A percentile compares a stretch with the other conserved stretches of the same genome.
These are phyloP conservation scores for Silurus asotus DNA, from an alignment of 2,113 vertebrate species.

Conservation along the genomic window DNA sequence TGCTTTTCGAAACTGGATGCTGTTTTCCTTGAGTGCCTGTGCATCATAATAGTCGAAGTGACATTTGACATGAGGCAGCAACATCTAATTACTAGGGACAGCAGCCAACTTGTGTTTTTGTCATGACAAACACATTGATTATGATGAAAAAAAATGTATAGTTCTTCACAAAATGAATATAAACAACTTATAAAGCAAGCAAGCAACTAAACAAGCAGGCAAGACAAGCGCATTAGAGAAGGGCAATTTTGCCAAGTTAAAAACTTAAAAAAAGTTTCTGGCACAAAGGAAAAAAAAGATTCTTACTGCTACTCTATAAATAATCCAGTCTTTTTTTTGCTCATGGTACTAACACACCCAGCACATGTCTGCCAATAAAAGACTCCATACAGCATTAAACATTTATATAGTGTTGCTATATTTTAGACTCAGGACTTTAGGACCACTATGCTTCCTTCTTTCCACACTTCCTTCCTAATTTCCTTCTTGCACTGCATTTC, in stretches of 20 bases:
- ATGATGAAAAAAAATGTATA: slow-evolving; percentile 9
- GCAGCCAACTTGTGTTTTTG: not conserved
- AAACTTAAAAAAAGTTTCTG: slow-evolving; percentile 10
- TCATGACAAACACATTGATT: not conserved
- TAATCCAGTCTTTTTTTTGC: slow-evolving; percentile 8
- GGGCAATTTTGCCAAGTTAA: slow-evolving; percentile 23
- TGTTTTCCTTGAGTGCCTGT: not conserved
- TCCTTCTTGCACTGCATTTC: not conserved
- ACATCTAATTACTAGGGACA: not conserved
- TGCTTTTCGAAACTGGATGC: not conserved
- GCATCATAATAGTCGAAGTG: not conserved
- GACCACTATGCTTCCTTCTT: not conserved
- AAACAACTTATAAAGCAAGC: too few species aligned
- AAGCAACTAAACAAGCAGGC: not conserved
- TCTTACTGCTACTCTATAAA: slow-evolving; percentile 17
- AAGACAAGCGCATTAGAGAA: not conserved
- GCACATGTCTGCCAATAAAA: slow-evolving; percentile 28
- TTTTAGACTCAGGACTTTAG: slow-evolving; percentile 2
- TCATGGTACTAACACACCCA: not conserved
- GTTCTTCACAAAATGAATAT: too few species aligned
- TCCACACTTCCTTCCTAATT: not conserved
- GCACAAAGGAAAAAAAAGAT: slow-evolving; percentile 7
- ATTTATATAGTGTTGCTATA: slow-evolving; percentile 1
- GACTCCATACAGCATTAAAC: slow-evolving; percentile 11
- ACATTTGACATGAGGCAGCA: not conserved